phyloP scores from a whole-genome alignment of 2,797 vertebrate species.

The Aselliscus stoliczkanus region DNA sequence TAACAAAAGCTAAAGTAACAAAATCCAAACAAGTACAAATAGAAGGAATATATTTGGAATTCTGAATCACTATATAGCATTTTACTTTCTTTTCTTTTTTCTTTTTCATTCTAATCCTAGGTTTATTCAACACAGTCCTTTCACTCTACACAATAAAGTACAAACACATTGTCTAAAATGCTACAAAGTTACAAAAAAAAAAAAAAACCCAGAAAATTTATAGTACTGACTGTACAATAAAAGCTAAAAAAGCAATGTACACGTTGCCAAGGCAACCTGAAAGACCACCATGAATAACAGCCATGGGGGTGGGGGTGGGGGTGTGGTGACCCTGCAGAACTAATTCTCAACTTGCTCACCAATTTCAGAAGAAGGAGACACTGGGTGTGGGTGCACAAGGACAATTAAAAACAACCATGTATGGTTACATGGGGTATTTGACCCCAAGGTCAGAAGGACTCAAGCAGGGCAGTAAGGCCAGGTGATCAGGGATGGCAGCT shows the following conservation, averaged over 20 bases:
- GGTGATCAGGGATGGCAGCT: not conserved
- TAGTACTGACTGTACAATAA: too few relatives aligned
- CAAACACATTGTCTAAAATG: too few relatives aligned
- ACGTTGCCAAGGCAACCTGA: slow-evolving; percentile 13
- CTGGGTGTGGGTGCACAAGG: too few relatives aligned
- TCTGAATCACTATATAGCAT: too few relatives aligned
- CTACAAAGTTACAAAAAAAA: too few relatives aligned
- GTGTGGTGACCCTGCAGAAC: not conserved
- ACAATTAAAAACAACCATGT: not conserved
- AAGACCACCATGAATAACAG: not conserved
- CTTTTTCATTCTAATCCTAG: slow-evolving; percentile 38
- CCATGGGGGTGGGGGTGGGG: not conserved
- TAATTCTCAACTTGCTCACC: accelerated
- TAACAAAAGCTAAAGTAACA: too few relatives aligned
- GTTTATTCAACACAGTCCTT: slow-evolving; percentile 78
- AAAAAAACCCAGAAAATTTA: too few relatives aligned
- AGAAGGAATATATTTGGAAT: too few relatives aligned
- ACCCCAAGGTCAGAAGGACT: not conserved
- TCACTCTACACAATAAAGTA: too few relatives aligned
- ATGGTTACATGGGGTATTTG: not conserved
- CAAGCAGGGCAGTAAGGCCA: not conserved
- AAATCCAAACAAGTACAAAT: too few relatives aligned
- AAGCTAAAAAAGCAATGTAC: too few relatives aligned
- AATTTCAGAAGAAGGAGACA: not conserved
- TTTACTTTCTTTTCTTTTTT: too few relatives aligned